phyloP scores from a whole-genome alignment of 2,113 vertebrate genomes.

The Hippocampus guttulatus region DNA sequence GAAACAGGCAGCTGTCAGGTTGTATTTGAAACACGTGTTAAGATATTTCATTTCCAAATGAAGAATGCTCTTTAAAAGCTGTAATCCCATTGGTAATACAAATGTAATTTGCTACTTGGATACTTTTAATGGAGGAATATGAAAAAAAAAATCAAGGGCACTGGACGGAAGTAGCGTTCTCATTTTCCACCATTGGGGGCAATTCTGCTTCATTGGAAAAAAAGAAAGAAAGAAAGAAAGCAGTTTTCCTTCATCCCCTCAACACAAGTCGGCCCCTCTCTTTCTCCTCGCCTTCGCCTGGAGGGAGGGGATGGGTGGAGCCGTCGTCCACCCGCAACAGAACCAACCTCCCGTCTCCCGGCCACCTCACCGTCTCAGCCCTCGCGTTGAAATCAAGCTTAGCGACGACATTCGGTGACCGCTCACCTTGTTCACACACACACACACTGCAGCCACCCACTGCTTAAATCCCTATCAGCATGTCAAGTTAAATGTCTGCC shows the following conservation, averaged over 20 bases:
- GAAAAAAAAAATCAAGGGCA: too few species aligned
- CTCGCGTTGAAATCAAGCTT: conserved; percentile 73
- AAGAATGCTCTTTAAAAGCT: too few species aligned
- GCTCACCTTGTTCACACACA: conserved; percentile 68
- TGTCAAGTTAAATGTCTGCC: conserved; percentile 80
- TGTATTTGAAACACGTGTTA: too few species aligned
- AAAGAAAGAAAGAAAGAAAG: conserved; percentile 58
- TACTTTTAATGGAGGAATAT: not conserved
- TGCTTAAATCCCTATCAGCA: conserved; percentile 81
- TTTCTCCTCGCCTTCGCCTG: conserved; percentile 45
- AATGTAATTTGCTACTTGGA: not conserved
- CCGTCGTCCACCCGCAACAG: conserved; percentile 33
- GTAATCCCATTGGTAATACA: not conserved
- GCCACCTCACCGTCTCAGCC: conserved; percentile 72
- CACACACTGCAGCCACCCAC: conserved; percentile 68
- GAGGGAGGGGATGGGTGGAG: conserved; percentile 28
- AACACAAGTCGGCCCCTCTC: conserved; percentile 61
- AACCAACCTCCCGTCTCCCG: conserved; percentile 36
- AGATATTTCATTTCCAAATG: too few species aligned
- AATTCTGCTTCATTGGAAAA: conserved; percentile 76
- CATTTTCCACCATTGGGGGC: conserved; percentile 61
- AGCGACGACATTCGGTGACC: conserved; percentile 71
- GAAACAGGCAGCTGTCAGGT: too few species aligned
- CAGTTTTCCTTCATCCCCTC: conserved; percentile 62
- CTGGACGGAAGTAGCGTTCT: conserved; percentile 41